A percentile compares a stretch with the other conserved stretches of the same genome.
Conservation (phyloP, 2,797 vertebrate genomes). For the Malacoctenus gilli region DNA sequence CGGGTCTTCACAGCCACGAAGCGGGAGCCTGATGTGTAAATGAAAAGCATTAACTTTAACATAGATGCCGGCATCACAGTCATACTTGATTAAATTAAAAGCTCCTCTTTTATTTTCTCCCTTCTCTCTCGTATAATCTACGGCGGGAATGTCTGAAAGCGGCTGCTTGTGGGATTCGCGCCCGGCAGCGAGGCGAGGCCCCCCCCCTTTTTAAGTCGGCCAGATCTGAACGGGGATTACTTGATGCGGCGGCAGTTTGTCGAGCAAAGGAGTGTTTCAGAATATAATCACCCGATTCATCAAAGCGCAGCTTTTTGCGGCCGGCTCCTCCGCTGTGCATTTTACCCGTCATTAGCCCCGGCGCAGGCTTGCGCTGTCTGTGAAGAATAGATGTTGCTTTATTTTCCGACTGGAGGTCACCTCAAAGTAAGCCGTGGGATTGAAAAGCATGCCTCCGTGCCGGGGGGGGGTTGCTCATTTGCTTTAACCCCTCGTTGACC, state of each 20-base stretch:
- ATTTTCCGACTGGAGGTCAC: slow-evolving; percentile 33
- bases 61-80: slow-evolving; percentile 36
- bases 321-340: slow-evolving; percentile 49
- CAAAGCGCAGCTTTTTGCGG: slow-evolving; percentile 60
- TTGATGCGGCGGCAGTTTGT: slow-evolving; percentile 66
- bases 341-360: slow-evolving; percentile 61
- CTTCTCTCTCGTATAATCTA: slow-evolving; percentile 59
- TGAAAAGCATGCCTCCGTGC: slow-evolving; percentile 12
- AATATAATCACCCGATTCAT: slow-evolving; percentile 72
- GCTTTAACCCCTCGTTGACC: slow-evolving; percentile 31
- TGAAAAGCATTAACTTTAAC: slow-evolving; percentile 44
- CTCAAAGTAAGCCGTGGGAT: slow-evolving; percentile 22
- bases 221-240: slow-evolving; percentile 74
- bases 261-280: slow-evolving; percentile 72
- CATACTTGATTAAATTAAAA: slow-evolving; percentile 54
- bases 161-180: slow-evolving; percentile 57
- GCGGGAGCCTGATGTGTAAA: slow-evolving; percentile 42
- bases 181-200: slow-evolving; percentile 45
- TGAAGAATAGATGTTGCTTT: slow-evolving; percentile 36
- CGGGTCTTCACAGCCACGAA: slow-evolving; percentile 40
- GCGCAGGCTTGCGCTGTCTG: slow-evolving; percentile 28
- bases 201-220: slow-evolving; percentile 66
- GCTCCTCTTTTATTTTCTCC: slow-evolving; percentile 31
- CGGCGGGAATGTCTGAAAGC: slow-evolving; percentile 40
- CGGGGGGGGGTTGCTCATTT: slow-evolving; percentile 30